These are phyloP conservation scores for Gari tellinella DNA, from an alignment of 2,888 invertebrate genomes.

Conservation along the genomic window DNA sequence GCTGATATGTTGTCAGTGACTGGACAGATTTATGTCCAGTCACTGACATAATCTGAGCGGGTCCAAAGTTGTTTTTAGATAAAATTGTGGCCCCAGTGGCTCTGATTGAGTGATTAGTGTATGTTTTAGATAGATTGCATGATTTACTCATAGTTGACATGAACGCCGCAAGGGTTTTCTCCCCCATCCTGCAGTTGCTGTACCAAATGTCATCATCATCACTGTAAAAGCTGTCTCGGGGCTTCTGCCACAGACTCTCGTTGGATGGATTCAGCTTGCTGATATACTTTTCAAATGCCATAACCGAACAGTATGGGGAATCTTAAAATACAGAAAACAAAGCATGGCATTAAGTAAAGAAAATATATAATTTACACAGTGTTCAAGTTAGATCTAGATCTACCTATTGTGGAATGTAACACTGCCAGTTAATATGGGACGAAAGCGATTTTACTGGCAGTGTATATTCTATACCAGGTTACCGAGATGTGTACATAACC, in stretches of 20 bases:
- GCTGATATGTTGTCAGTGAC: not conserved
- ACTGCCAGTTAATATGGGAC: too few species aligned
- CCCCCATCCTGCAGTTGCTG: conserved; percentile 14
- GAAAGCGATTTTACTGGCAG: not conserved
- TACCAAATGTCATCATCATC: conserved; percentile 10
- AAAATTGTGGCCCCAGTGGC: too few species aligned
- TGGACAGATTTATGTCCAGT: too few species aligned
- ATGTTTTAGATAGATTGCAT: too few species aligned
- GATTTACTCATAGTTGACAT: conserved; percentile 7
- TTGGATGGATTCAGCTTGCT: conserved; percentile 14
- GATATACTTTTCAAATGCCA: conserved; percentile 1
- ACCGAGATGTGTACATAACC: not conserved
- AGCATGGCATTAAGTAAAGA: too few species aligned
- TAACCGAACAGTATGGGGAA: conserved; percentile 26
- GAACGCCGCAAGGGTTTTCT: conserved; percentile 6
- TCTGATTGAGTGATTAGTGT: too few species aligned
- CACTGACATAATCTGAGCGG: too few species aligned
- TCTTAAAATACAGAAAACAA: too few species aligned
- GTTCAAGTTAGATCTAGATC: too few species aligned
- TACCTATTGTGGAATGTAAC: too few species aligned
- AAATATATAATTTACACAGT: too few species aligned
- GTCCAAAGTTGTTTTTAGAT: too few species aligned
- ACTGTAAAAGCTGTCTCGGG: not conserved
- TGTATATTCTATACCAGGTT: not conserved
- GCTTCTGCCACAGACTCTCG: conserved; percentile 24